Evolutionary conservation across 2,888 invertebrate species (phyloP), one percentile per base, ranked within the genome.

Genomic region (Baccha elongata): DNA sequence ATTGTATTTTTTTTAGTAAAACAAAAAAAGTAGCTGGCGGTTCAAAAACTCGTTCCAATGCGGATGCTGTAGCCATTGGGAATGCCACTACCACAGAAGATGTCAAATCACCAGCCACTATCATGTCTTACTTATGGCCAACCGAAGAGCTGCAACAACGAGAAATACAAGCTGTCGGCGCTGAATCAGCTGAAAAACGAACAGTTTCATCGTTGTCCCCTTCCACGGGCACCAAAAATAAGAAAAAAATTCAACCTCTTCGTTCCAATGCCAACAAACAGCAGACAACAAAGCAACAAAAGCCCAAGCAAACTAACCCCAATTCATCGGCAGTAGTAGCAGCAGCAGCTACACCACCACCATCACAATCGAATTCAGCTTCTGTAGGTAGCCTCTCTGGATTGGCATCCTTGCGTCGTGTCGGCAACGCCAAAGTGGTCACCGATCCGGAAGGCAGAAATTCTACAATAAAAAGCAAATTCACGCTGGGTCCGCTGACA

Each of bases 381-480:
- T 95, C 96, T 3, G 94, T 93, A 88, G 96, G 96, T 19, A 96
- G 95, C 0, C 91, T 97, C 46, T 96, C 95, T 84, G 96, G 96
- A 1, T 89, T 97, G 83, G 95, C 96, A 11, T 94, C 96, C 11
- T 90, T 97, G 87, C 94, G 94, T 88, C 93, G 96, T 87, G 94
- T 94, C 55, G 96, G 96, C 42, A 96, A 96, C 88, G 96, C 96
- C 6, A 93, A 93, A 65, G 96, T 96, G 52, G 95, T 94, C 88
- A 94, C 96, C 89, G 94, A 94, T 93, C 88, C 89, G 86, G 90
- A 88, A 87, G 92, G 94, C 60, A 93, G 95, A 87, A 94, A 96
- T 87, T 96, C 96, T 2, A 96, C 95, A 65, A 95, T 97, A 44
- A 95, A 94, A 88, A 95, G 95, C 67, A 95, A 95, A 89, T 96